A percentile compares a stretch with the other conserved stretches of the same genome.
These are phyloP conservation scores for Catajapyx aquilonaris DNA, from an alignment of 1,140 invertebrate species.

Conservation along the genomic window DNA sequence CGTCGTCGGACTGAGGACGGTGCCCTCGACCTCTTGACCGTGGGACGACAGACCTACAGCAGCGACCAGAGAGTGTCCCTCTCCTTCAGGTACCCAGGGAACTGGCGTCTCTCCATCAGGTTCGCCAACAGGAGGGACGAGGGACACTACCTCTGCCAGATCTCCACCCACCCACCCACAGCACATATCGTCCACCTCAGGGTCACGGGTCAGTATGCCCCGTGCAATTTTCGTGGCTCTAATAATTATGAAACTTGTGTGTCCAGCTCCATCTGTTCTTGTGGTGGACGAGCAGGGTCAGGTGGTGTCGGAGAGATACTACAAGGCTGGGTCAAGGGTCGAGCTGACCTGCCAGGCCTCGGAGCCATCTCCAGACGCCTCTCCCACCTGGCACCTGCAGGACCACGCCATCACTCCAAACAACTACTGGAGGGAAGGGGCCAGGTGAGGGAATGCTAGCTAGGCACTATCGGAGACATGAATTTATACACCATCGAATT, in stretches of 20 bases:
- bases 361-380: no score
- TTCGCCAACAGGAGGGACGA: conserved; percentile 49
- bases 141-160: conserved; percentile 65
- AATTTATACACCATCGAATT: no score
- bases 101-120: conserved; percentile 58
- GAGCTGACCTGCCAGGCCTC: conserved; percentile 38
- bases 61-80: conserved; percentile 40
- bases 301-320: conserved; percentile 41
- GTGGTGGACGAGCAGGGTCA: conserved; percentile 43
- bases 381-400: no score
- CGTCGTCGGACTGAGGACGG: conserved; percentile 41
- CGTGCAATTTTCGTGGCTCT: background rate
- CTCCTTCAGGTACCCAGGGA: conserved; percentile 57
- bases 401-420: no score
- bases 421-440: no score
- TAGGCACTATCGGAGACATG: no score
- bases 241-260: background rate
- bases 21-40: conserved; percentile 51
- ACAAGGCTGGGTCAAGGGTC: conserved; percentile 46
- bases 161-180: conserved; percentile 61
- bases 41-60: conserved; percentile 46
- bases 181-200: conserved; percentile 45
- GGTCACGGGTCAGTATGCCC: conserved; percentile 39
- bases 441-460: no score
- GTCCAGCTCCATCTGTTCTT: conserved; percentile 35